phyloP scores from a whole-genome alignment of 2,113 vertebrate species.

The Oostethus manadensis region DNA sequence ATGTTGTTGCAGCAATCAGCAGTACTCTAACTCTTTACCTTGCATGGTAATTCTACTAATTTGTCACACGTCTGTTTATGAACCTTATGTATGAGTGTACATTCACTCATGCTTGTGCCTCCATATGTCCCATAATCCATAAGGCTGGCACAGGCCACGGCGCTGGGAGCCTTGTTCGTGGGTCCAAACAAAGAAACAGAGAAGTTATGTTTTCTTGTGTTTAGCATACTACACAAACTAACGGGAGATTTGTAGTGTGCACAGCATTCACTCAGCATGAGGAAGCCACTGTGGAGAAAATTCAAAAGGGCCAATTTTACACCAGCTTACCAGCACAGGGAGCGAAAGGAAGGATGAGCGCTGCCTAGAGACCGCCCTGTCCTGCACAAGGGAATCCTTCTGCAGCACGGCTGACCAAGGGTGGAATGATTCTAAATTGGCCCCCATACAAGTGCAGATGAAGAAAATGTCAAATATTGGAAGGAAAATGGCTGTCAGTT shows the following conservation, averaged over 20 bases:
- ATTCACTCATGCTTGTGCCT: conserved; percentile 47
- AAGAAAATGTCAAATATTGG: conserved; percentile 33
- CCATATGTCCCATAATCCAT: conserved; percentile 61
- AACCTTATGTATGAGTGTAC: conserved; percentile 19
- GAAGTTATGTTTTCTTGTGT: conserved; percentile 42
- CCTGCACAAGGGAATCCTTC: conserved; percentile 60
- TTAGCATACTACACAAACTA: conserved; percentile 57
- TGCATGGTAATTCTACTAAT: not conserved
- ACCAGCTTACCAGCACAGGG: conserved; percentile 59
- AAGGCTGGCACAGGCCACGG: conserved; percentile 53
- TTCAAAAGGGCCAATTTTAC: conserved; percentile 66
- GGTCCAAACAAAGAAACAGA: conserved; percentile 40
- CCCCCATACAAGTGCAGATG: conserved; percentile 41
- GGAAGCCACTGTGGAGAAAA: conserved; percentile 42
- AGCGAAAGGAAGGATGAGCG: conserved; percentile 47
- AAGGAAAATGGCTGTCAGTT: conserved; percentile 21
- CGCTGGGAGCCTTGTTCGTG: conserved; percentile 51
- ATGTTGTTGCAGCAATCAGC: not conserved
- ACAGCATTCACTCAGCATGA: conserved; percentile 44
- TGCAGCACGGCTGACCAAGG: conserved; percentile 49
- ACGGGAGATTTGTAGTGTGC: conserved; percentile 47
- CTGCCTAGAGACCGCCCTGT: conserved; percentile 50
- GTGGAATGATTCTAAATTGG: conserved; percentile 58
- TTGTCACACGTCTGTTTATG: conserved; percentile 8
- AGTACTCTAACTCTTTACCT: not conserved